Base-by-base conservation (phyloP, 2,797 vertebrate genomes). In the Leptatherina wallacei region DNA sequence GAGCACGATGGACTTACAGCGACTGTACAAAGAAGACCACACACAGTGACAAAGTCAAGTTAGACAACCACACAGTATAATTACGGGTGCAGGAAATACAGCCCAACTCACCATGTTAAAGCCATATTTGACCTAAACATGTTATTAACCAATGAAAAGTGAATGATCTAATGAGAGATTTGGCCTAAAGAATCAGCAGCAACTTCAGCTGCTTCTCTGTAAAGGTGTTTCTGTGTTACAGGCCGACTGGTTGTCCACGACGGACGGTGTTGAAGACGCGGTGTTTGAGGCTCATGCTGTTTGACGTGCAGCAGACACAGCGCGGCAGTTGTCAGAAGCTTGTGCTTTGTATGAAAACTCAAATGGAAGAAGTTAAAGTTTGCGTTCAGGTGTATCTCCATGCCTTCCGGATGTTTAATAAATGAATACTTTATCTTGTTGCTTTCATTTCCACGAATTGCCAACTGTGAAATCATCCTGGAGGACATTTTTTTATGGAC, bases 21-120 rank as follows among this genome's bases (percentile, higher is more conserved):
- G 72, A 68, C 65, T 82, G 66, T 73, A 42, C 52, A 70, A 65
- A 71, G 35, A 75, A 66, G 69, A 84, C 82, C 80, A 73, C 81
- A 89, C 81, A 81, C 60, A 27, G 52, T 22, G 22, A 27, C 30
- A 60, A 72, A 69, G 77, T 72, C 51, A 65, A 64, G 12, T 40
- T n/a, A 77, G 44, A 73, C 32, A 66, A 63, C 13, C 18, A 57
- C 14, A 33, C 24, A 63, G 29, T 51, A 32, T 44, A 8, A 49
- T 57, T 62, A 16, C 60, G 36, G 42, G 55, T 20, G 2, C 8
- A 69, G 6, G 12, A 40, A 63, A 68, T 30, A 52, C 7, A 51
- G 16, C 35, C 2, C 55, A 18, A 60, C 4, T 38, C 33, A 16
- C 8, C 13, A 18, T 33, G 42, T 40, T 20, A 11, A 61, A 20